Evolutionary conservation across 2,113 vertebrate species (phyloP).

Genomic region (Bungarus multicinctus): DNA sequence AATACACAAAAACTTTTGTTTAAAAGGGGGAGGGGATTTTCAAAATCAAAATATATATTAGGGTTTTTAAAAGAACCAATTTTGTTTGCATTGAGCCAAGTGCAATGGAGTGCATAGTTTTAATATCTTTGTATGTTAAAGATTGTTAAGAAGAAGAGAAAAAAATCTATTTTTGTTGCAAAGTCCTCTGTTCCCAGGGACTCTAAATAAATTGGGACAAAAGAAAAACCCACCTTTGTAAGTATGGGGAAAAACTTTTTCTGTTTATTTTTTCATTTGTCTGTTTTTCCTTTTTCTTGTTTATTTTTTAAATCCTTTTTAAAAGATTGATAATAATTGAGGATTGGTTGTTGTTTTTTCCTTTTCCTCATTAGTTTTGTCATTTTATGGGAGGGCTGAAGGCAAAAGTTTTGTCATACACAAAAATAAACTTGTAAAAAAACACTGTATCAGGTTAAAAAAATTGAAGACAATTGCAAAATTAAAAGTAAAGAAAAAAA

Average conservation of each 20-base stretch:
- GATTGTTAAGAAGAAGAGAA: constrained; percentile 77
- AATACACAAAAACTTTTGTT: constrained; percentile 14
- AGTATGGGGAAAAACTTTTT: constrained; percentile 68
- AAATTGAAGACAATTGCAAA: not conserved
- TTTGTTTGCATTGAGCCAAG: constrained; percentile 81
- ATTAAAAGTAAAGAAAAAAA: not conserved
- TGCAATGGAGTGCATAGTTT: constrained; percentile 87
- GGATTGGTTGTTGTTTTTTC: not conserved
- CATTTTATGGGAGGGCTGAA: constrained; percentile 79
- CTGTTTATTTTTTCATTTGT: constrained; percentile 63
- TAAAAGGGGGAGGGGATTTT: constrained; percentile 9
- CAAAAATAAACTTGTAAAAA: constrained; percentile 55
- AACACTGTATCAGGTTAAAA: constrained; percentile 52
- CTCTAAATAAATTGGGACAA: constrained; percentile 77
- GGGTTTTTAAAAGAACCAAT: constrained; percentile 30
- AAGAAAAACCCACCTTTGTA: constrained; percentile 71
- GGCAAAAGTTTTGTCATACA: constrained; percentile 74
- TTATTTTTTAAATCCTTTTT: constrained; percentile 73
- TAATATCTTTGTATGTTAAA: constrained; percentile 84
- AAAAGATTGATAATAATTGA: constrained; percentile 51
- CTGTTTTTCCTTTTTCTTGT: constrained; percentile 63
- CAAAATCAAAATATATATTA: constrained; percentile 32
- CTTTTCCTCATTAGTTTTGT: constrained; percentile 21
- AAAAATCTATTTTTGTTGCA: constrained; percentile 70
- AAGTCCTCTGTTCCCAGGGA: constrained; percentile 78